These are phyloP conservation scores for Holcopasites calliopsidis DNA, from an alignment of 1,140 invertebrate species.

Conservation along the genomic window DNA sequence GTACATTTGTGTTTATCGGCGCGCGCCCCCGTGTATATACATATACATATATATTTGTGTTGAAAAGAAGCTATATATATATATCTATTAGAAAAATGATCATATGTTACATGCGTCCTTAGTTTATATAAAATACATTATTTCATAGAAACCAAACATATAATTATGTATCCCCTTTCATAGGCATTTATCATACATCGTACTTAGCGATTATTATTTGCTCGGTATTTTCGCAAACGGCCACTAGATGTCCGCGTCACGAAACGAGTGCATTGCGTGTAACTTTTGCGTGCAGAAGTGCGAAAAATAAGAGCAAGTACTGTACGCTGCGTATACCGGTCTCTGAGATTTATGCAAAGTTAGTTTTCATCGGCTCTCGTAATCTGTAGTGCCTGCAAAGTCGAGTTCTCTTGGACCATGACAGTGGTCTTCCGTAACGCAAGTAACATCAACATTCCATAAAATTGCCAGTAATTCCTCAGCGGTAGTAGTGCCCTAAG, in stretches of 20 bases:
- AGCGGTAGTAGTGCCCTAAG: too few species aligned
- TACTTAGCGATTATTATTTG: too few species aligned
- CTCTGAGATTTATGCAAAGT: not conserved
- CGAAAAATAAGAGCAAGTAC: not conserved
- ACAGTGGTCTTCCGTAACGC: slow-evolving; percentile 41
- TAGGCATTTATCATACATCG: not conserved
- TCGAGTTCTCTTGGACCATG: slow-evolving; percentile 33
- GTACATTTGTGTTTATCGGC: not conserved
- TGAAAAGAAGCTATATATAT: not conserved
- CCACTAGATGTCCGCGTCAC: too few species aligned
- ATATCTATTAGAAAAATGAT: slow-evolving; percentile 62
- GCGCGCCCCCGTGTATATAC: not conserved
- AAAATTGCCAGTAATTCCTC: not conserved
- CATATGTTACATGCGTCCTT: slow-evolving; percentile 42
- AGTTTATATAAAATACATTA: slow-evolving; percentile 56
- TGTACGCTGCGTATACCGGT: not conserved
- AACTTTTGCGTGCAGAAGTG: not conserved
- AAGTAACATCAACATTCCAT: slow-evolving; percentile 63
- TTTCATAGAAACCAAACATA: slow-evolving; percentile 31
- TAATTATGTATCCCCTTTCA: not conserved
- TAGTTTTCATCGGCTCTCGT: not conserved
- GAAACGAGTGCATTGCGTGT: too few species aligned
- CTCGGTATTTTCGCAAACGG: too few species aligned
- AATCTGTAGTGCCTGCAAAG: not conserved
- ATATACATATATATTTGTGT: slow-evolving; percentile 47